These are phyloP conservation scores for Orgyia antiqua DNA, from an alignment of 2,888 invertebrate genomes.

Conservation along the genomic window DNA sequence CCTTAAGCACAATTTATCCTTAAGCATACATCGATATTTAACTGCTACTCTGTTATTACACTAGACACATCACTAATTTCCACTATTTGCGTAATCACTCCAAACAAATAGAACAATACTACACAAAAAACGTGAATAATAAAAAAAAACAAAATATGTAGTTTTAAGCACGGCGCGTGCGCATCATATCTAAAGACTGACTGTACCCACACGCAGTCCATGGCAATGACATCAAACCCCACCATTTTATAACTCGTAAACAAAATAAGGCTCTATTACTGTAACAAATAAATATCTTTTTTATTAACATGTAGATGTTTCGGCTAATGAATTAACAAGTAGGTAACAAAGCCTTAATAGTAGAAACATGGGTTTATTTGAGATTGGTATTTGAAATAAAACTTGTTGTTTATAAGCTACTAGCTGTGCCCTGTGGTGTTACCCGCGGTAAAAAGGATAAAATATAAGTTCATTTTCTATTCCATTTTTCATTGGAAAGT, in stretches of 20 bases:
- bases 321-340: conserved; percentile 49
- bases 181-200: conserved; percentile 59
- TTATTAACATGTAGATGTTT: conserved; percentile 17
- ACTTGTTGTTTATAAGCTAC: conserved; percentile 8
- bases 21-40: too few species aligned
- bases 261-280: conserved; percentile 27
- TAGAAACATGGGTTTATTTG: conserved; percentile 53
- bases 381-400: conserved; percentile 16
- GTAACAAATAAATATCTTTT: conserved; percentile 21
- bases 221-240: conserved; percentile 55
- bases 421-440: too few species aligned
- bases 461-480: too few species aligned
- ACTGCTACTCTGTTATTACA: too few species aligned
- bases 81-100: neutral
- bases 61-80: neutral
- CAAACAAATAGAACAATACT: neutral
- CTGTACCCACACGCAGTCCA: conserved; percentile 52
- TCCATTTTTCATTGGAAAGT: too few species aligned
- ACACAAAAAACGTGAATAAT: neutral
- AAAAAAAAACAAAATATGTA: neutral
- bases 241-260: conserved; percentile 20
- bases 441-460: too few species aligned
- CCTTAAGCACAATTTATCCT: too few species aligned
- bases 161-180: conserved; percentile 30
- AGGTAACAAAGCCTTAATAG: conserved; percentile 34